Evolutionary conservation across 1,140 invertebrate species (phyloP).

Genomic region (Branchinecta lynchi): DNA sequence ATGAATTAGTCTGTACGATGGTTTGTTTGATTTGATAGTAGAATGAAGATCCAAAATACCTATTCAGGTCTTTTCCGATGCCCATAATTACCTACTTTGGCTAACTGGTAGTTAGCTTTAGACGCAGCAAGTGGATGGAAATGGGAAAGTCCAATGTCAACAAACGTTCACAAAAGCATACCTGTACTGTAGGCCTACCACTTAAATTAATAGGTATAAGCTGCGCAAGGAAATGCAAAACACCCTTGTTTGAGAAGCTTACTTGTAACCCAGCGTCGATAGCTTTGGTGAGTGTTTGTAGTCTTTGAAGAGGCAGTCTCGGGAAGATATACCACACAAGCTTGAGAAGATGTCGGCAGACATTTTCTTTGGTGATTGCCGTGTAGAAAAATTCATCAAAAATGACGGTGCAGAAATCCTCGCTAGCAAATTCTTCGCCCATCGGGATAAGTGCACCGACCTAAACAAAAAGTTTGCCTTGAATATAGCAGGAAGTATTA

Average conservation of each 20-base stretch:
- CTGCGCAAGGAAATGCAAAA: not conserved
- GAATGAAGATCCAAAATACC: too few relatives aligned
- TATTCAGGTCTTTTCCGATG: too few relatives aligned
- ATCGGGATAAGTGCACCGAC: conserved; percentile 73
- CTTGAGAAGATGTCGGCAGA: conserved; percentile 80
- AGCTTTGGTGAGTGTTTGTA: conserved; percentile 71
- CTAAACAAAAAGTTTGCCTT: conserved; percentile 30
- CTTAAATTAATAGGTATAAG: not conserved
- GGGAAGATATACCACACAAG: conserved; percentile 80
- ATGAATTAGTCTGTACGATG: too few relatives aligned
- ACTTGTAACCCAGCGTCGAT: conserved; percentile 52
- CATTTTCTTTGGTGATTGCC: conserved; percentile 70
- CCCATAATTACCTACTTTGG: too few relatives aligned
- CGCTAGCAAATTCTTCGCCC: conserved; percentile 76
- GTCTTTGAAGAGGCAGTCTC: conserved; percentile 58
- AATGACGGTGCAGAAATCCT: conserved; percentile 86
- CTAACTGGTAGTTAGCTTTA: too few relatives aligned
- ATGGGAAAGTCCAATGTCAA: too few relatives aligned
- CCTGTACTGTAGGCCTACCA: not conserved
- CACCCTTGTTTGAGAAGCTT: not conserved
- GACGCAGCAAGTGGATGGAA: too few relatives aligned
- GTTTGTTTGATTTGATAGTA: too few relatives aligned
- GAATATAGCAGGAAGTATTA: too few relatives aligned
- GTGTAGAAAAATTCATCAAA: conserved; percentile 94
- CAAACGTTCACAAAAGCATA: not conserved